Percentiles rank a stretch among this genome's conserved stretches.
Evolutionary conservation across 2,888 invertebrate species (phyloP).

Genomic region (Tipula lateralis): DNA sequence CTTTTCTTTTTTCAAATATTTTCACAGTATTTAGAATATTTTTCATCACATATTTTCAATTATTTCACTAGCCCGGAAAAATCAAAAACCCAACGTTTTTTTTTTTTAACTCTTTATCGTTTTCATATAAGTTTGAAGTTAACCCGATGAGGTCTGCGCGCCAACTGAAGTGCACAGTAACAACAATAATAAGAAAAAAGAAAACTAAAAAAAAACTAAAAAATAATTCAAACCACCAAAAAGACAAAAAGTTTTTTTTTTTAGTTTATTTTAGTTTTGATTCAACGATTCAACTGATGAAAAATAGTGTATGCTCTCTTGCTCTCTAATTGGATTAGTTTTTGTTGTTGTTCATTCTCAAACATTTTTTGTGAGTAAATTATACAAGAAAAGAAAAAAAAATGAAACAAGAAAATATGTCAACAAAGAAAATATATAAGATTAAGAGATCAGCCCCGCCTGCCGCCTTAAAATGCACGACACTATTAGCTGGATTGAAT

Average conservation of each 20-base stretch:
- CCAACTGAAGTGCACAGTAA: neutral
- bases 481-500: too few species aligned
- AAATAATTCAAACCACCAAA: neutral
- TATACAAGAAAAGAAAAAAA: neutral
- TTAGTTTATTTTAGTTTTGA: conserved; percentile 4
- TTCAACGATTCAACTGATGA: conserved; percentile 2
- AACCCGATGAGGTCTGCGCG: conserved; percentile 30
- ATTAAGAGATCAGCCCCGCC: conserved; percentile 19
- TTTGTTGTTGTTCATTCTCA: neutral
- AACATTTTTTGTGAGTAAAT: neutral
- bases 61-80: neutral
- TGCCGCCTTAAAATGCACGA: neutral
- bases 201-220: neutral
- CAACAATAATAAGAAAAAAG: neutral
- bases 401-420: neutral
- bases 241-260: neutral
- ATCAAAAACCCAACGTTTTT: neutral
- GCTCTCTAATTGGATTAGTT: neutral
- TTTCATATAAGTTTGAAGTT: neutral
- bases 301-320: neutral
- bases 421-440: neutral
- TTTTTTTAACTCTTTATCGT: too few species aligned
- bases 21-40: neutral
- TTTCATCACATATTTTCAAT: neutral
- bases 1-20: neutral